Percentiles rank a stretch among this genome's conserved stretches.
Evolutionary conservation across 2,113 vertebrate genomes (phyloP).

Genomic region (Apodemus sylvaticus): DNA sequence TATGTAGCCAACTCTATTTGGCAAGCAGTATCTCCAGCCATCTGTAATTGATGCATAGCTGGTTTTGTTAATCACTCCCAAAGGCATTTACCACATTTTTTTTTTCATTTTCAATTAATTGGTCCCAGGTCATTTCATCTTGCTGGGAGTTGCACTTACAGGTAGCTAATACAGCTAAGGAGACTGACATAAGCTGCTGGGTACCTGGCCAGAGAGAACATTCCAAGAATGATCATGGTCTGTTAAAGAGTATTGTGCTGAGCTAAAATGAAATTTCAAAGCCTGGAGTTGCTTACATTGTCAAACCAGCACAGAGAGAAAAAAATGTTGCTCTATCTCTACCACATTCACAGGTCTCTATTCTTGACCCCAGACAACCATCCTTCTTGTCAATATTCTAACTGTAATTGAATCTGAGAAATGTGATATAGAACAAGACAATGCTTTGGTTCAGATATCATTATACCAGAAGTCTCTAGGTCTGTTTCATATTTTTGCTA

Average conservation of each 20-base stretch:
- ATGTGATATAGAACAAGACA: not conserved
- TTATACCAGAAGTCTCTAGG: not conserved
- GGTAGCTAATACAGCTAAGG: conserved; percentile 64
- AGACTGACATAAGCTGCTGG: conserved; percentile 65
- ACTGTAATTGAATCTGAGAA: not conserved
- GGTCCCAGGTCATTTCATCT: conserved; percentile 78
- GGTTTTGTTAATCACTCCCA: conserved; percentile 79
- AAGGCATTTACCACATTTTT: conserved; percentile 49
- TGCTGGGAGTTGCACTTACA: conserved; percentile 68
- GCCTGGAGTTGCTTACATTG: not conserved
- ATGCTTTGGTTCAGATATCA: not conserved
- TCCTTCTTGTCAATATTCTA: not conserved
- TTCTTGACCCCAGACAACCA: not conserved
- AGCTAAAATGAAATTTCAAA: conserved; percentile 60
- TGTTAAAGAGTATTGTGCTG: conserved; percentile 51
- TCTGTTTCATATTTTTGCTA: not conserved
- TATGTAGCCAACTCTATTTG: conserved; percentile 76
- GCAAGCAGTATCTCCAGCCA: conserved; percentile 70
- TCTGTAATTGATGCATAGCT: conserved; percentile 78
- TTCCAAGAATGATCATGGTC: conserved; percentile 41
- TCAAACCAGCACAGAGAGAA: not conserved
- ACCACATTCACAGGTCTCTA: not conserved
- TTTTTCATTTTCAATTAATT: conserved; percentile 76
- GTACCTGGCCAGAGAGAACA: conserved; percentile 45
- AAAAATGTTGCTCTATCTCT: not conserved